Base-by-base conservation (phyloP, 1,140 invertebrate species). In the Dreissena polymorpha region DNA sequence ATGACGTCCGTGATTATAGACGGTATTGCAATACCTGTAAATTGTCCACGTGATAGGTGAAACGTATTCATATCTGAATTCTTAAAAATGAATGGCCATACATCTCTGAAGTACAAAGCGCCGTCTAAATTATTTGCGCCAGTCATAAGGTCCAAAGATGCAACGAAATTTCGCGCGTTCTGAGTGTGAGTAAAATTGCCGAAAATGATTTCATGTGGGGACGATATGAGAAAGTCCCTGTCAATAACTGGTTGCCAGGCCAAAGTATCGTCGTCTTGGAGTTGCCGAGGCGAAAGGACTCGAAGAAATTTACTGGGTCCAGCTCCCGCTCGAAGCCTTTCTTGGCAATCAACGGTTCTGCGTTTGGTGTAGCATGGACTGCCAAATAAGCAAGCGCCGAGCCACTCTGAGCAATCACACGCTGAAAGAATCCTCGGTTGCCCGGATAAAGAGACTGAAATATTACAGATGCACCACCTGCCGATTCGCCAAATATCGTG, bases 401-500 rank as follows among this genome's bases (percentile, higher is more conserved):
- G 0, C 88, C 88, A 80, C 88, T 89, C 67, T 89, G 68, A 21
- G 79, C 69, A 25, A 89, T 87, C 0, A 86, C 85, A 18, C 86
- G 73, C 25, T 83, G 64, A 50, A 89, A 89, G 0, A 86, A 29
- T 18, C 86, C 86, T 50, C 73, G 73, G 21, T 86, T 87, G 25
- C 64, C 69, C 2, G 89, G 84, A 71, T 76, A 85, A 25, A 90
- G 23, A 3, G 85, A 69, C 3, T 86, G 83, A 8, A 84, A 63
- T 2, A 79, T 29, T 2, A 86, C 84, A 57, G 86, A 88, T 13
- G 71, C 75, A 0, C 73, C 75, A 3, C 90, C 89, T 10, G 95
- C 94, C 0, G 94, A 94, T 91, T 96, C 95, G 0, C 96, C 96
- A 72, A 96, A 93, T 1, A 97, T 89, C 0, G 96, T 97, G 0